Percentiles rank a stretch among this genome's conserved stretches.
Evolutionary conservation across 2,113 vertebrate species (phyloP).

Genomic region (Orycteropus afer): DNA sequence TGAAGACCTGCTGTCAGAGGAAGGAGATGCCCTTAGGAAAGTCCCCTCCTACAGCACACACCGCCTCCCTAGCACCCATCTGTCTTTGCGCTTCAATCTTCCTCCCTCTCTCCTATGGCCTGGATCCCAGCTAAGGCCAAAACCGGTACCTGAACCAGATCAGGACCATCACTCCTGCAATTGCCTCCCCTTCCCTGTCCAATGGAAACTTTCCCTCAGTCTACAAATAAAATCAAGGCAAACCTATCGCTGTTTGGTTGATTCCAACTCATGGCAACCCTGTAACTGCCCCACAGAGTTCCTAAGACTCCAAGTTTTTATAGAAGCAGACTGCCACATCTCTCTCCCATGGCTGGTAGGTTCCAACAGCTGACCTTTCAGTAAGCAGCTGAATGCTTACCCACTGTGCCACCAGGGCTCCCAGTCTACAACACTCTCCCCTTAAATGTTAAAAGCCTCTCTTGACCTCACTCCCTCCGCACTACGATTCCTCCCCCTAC

Average conservation of each 20-base stretch:
- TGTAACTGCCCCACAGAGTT: not conserved
- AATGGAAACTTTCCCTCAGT: not conserved
- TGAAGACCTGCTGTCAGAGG: not conserved
- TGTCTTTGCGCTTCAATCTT: rapidly evolving
- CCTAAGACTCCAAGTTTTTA: too few species aligned
- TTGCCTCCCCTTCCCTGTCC: not conserved
- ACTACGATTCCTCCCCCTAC: not conserved
- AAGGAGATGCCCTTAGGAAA: not conserved
- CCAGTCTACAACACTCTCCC: not conserved
- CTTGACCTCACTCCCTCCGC: not conserved
- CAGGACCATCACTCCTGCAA: not conserved
- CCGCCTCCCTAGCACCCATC: not conserved
- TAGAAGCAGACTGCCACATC: not conserved
- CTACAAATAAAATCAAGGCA: not conserved
- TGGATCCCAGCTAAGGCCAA: not conserved
- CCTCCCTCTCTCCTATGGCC: not conserved
- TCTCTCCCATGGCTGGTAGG: not conserved
- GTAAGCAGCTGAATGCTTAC: not conserved
- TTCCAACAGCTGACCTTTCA: not conserved
- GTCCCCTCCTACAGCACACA: rapidly evolving
- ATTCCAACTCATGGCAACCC: not conserved
- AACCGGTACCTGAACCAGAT: not conserved
- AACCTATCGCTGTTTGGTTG: not conserved
- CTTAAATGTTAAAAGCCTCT: not conserved
- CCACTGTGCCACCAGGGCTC: not conserved